Percentiles rank a stretch among this genome's conserved stretches.
phyloP scores from a whole-genome alignment of 1,140 invertebrate genomes.

The Drosophila dunni region DNA sequence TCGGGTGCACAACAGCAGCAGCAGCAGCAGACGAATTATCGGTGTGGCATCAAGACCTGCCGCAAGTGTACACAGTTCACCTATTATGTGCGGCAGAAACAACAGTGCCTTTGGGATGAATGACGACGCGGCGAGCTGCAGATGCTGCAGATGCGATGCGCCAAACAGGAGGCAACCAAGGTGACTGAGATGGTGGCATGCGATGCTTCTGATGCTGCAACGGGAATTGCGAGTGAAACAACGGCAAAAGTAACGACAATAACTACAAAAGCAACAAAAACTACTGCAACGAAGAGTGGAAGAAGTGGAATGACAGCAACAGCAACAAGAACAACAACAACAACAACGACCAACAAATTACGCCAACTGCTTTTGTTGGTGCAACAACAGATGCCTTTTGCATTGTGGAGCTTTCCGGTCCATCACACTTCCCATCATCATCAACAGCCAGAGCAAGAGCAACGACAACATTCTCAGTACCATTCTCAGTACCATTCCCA shows the following conservation, averaged over 20 bases:
- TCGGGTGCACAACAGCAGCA: conserved; percentile 69
- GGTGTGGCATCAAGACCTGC: conserved; percentile 98
- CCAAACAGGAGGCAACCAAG: conserved; percentile 42
- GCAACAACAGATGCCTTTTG: conserved; percentile 81
- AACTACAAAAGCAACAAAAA: conserved; percentile 38
- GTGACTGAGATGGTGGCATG: conserved; percentile 29
- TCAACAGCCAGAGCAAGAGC: conserved; percentile 3
- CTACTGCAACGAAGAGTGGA: conserved; percentile 27
- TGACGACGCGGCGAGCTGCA: conserved; percentile 86
- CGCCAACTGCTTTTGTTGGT: conserved; percentile 79
- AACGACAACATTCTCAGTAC: conserved; percentile 29
- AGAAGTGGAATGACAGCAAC: conserved; percentile 24
- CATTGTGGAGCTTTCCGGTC: conserved; percentile 80
- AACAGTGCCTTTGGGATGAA: conserved; percentile 95
- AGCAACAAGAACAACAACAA: conserved; percentile 40
- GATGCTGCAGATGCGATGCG: conserved; percentile 66
- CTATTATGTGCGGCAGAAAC: conserved; percentile 92
- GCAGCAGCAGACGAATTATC: conserved; percentile 87
- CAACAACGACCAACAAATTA: conserved; percentile 78
- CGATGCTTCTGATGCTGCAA: conserved; percentile 20
- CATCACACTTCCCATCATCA: conserved; percentile 75
- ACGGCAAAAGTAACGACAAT: conserved; percentile 9
- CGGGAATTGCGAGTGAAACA: conserved; percentile 51
- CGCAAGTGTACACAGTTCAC: conserved; percentile 94
- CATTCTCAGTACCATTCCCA: conserved; percentile 5